These are phyloP conservation scores for Drosophila albomicans DNA, from an alignment of 1,140 invertebrate species.

Conservation along the genomic window DNA sequence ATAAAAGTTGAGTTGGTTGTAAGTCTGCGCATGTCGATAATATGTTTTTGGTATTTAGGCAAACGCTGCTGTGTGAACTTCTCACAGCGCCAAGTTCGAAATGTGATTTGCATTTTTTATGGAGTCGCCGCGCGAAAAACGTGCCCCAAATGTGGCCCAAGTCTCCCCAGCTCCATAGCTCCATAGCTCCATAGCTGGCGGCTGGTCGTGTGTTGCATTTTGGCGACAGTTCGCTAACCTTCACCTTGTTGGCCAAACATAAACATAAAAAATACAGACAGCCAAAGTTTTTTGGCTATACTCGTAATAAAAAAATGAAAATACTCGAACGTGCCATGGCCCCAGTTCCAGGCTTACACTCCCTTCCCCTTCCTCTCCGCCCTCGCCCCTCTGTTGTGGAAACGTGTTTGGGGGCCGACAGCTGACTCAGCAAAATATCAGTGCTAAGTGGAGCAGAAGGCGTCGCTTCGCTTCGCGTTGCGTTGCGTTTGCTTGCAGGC, in stretches of 20 bases:
- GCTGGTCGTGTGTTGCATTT: constrained; percentile 33
- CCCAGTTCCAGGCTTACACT: constrained; percentile 44
- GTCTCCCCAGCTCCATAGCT: not conserved
- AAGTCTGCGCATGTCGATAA: not conserved
- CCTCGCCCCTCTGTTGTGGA: constrained; percentile 45
- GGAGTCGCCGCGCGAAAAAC: constrained; percentile 25
- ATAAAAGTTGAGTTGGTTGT: no score
- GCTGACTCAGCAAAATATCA: constrained; percentile 59
- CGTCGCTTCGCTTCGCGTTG: not conserved
- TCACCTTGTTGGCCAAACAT: constrained; percentile 73
- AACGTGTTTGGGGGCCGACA: constrained; percentile 63
- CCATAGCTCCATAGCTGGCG: not conserved
- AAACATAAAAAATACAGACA: constrained; percentile 14
- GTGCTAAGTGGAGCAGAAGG: constrained; percentile 18
- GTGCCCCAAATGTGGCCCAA: constrained; percentile 7
- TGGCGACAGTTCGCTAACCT: constrained; percentile 63
- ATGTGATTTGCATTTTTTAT: constrained; percentile 42
- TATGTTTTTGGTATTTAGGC: constrained; percentile 11
- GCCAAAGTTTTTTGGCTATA: constrained; percentile 1
- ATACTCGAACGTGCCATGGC: constrained; percentile 63
- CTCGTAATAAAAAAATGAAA: constrained; percentile 10
- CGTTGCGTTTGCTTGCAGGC: constrained; percentile 17
- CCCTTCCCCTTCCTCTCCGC: constrained; percentile 11
- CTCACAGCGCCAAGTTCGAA: constrained; percentile 22
- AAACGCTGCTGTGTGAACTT: constrained; percentile 21